Conservation (phyloP, 2,113 vertebrate genomes). For the Eptesicus fuscus region DNA sequence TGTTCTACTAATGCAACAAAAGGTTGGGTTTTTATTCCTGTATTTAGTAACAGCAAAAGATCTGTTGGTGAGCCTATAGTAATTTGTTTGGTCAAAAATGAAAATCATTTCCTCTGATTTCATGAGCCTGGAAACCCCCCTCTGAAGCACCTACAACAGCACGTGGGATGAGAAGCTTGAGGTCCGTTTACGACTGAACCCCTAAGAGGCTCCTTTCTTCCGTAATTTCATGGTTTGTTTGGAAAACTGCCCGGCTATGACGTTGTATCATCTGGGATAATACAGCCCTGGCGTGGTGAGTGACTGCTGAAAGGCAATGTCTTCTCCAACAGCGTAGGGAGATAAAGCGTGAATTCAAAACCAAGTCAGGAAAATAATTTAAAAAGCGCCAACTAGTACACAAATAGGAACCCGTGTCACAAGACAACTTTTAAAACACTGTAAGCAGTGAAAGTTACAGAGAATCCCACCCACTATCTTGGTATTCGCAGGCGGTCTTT, state of each 20-base stretch:
- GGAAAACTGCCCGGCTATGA: slow-evolving; percentile 64
- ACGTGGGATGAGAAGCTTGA: background rate
- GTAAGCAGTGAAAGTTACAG: background rate
- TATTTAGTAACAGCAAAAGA: background rate
- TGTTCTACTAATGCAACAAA: background rate
- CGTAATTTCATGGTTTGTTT: slow-evolving; percentile 71
- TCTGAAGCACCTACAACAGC: background rate
- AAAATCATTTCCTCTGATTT: background rate
- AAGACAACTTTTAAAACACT: background rate
- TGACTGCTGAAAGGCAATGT: slow-evolving; percentile 66
- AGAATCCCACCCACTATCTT: no score
- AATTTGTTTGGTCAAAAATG: background rate
- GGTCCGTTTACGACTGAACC: slow-evolving; percentile 47
- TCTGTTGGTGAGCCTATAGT: background rate
- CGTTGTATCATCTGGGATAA: slow-evolving; percentile 54
- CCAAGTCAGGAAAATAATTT: background rate
- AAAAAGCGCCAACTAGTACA: background rate
- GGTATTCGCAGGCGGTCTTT: background rate
- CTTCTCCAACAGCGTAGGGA: slow-evolving; percentile 3
- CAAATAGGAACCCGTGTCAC: background rate
- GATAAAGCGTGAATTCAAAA: slow-evolving; percentile 54
- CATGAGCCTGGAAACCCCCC: background rate
- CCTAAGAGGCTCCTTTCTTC: slow-evolving; percentile 48
- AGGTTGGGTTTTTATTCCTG: background rate
- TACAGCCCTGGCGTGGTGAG: slow-evolving; percentile 3